phyloP scores from a whole-genome alignment of 37 sponge, comb jelly and placozoan species.

The Agelas oroides region DNA sequence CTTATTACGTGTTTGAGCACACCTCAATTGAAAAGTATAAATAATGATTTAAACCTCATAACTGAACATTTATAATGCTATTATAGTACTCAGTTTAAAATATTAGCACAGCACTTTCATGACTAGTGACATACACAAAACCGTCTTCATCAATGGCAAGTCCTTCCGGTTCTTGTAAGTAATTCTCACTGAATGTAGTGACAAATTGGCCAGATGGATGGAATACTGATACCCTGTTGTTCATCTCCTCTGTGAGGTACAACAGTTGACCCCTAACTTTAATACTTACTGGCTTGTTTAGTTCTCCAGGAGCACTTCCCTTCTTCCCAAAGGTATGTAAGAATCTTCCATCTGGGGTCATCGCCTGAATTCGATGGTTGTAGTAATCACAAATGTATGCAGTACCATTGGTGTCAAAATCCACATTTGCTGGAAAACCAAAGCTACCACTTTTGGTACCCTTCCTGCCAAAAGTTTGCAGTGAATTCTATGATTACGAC shows the following conservation, averaged over 20 bases:
- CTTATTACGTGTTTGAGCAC: too few relatives aligned
- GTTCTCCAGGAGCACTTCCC: not conserved
- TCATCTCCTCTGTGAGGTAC: not conserved
- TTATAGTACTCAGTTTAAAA: too few relatives aligned
- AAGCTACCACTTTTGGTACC: not conserved
- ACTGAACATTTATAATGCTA: too few relatives aligned
- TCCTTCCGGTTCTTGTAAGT: not conserved
- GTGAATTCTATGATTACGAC: not conserved
- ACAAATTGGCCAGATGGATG: slow-evolving; percentile 3
- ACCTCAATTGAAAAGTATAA: too few relatives aligned
- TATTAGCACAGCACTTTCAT: too few relatives aligned
- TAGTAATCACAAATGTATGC: not conserved
- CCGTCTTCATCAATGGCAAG: slow-evolving; percentile 23
- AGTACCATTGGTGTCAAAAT: not conserved
- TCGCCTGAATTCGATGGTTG: not conserved
- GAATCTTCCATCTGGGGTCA: not conserved
- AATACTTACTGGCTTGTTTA: not conserved
- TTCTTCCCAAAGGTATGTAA: not conserved
- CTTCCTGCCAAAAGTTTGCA: not conserved
- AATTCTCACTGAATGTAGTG: slow-evolving; percentile 10
- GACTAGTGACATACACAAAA: not conserved
- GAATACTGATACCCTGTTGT: slow-evolving; percentile 22
- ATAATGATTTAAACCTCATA: too few relatives aligned
- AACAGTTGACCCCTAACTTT: not conserved
- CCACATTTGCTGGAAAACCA: not conserved